Evolutionary conservation across 2,113 vertebrate species (phyloP), one percentile per base, ranked within the genome.

Genomic region (Calyptomena viridis): DNA sequence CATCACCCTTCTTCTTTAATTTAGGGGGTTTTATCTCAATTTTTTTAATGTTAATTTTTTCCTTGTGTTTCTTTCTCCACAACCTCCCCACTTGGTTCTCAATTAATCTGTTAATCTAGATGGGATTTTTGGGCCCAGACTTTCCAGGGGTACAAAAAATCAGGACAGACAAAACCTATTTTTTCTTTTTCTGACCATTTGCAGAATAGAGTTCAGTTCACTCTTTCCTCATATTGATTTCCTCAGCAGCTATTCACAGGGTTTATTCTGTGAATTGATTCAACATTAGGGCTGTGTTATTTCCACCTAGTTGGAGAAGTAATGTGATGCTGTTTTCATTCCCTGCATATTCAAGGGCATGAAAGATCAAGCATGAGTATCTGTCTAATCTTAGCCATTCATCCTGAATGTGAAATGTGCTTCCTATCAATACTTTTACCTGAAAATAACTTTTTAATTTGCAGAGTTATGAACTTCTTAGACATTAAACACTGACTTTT

Each of bases 181-280:
- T 72, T 76, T 58, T 10, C 9, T 85, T 93, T 76, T 63, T 35
- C 33, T 81, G 18, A 30, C 52, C 52, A 75, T 84, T 84, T 90
- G 35, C 52, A 80, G 77, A 84, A 82, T 17, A 87, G 44, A 82
- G 50, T 24, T 69, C 47, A 42, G 73, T 63, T 96, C 47, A 47
- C 52, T 64, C 1, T 71, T 94, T 95, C 72, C 72, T 96, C 77
- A 18, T 74, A 86, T 64, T 79, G 94, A 93, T 94, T 89, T 64
- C n/a, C 53, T 87, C 77, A 63, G 86, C 86, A 92, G 62, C 68
- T 80, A 28, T 75, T 88, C 83, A 78, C 69, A 60, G 58, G 15
- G 62, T 91, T 95, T 91, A 55, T 91, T 87, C 73, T 93, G 86
- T 75, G 89, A 91, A 94, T 60, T 81, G 87, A 92, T 91, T 94